A percentile compares a stretch with the other conserved stretches of the same genome.
phyloP scores from a whole-genome alignment of 2,888 invertebrate species.

The Ophion costatus region DNA sequence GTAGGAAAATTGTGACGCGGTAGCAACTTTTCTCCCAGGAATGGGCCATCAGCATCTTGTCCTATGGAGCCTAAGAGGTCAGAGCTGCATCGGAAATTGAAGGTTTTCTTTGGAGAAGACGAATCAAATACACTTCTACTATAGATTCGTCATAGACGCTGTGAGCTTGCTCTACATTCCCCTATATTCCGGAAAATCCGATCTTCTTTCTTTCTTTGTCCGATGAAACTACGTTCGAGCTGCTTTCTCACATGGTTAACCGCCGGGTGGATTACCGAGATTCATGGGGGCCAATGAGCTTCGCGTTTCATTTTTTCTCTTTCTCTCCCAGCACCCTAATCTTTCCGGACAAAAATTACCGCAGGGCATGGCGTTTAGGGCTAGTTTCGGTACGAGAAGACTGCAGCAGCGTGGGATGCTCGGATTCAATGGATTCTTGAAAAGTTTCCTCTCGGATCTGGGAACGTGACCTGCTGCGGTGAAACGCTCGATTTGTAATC shows the following conservation, averaged over 20 bases:
- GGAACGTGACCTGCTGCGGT: constrained; percentile 6
- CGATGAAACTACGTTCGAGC: constrained; percentile 44
- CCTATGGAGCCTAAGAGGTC: constrained; percentile 4
- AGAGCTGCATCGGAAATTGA: constrained; percentile 42
- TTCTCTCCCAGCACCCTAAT: constrained; percentile 42
- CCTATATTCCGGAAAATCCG: constrained; percentile 18
- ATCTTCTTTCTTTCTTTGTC: constrained; percentile 27
- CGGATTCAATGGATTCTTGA: constrained; percentile 12
- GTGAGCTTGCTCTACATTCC: background rate
- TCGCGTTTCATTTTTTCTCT: constrained; percentile 19
- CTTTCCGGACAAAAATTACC: constrained; percentile 34
- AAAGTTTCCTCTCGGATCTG: background rate
- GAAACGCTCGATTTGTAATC: constrained; percentile 3
- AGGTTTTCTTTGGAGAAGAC: constrained; percentile 27
- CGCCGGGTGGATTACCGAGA: constrained; percentile 51
- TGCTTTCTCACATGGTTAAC: constrained; percentile 57
- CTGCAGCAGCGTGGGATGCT: constrained; percentile 38
- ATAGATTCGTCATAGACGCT: constrained; percentile 16
- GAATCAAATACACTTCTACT: constrained; percentile 4
- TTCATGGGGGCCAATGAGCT: constrained; percentile 19
- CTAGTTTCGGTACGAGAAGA: constrained; percentile 13
- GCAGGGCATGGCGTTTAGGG: constrained; percentile 33
- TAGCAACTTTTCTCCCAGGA: constrained; percentile 34
- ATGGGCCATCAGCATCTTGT: constrained; percentile 37
- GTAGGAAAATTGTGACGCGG: constrained; percentile 14